phyloP scores from a whole-genome alignment of 2,113 vertebrate species.

The Pungitius pungitius region DNA sequence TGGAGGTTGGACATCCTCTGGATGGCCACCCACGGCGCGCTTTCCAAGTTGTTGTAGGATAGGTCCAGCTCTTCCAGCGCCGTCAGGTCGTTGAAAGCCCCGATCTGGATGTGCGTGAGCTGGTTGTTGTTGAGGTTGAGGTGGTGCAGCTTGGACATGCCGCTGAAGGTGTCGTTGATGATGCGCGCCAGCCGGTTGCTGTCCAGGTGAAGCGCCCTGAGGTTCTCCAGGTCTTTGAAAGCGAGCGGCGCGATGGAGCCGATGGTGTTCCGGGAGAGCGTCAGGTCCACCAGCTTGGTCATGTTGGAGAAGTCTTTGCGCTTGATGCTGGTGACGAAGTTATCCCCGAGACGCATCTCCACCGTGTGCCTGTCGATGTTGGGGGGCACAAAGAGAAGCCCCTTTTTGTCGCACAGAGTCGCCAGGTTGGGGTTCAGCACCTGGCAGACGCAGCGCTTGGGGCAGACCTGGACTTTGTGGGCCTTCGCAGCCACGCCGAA shows the following conservation, averaged over 20 bases:
- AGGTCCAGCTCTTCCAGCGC: conserved; percentile 96
- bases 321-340: conserved; percentile 96
- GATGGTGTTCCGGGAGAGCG: conserved; percentile 96
- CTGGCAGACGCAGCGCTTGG: conserved; percentile 97
- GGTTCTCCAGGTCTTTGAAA: conserved; percentile 94
- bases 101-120: conserved; percentile 91
- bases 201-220: conserved; percentile 95
- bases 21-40: conserved; percentile 95
- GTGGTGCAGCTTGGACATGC: conserved; percentile 97
- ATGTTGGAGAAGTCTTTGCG: conserved; percentile 98
- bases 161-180: conserved; percentile 96
- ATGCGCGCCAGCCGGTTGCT: conserved; percentile 96
- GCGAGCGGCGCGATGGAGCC: conserved; percentile 93
- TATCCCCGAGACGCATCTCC: conserved; percentile 95
- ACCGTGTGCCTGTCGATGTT: conserved; percentile 98
- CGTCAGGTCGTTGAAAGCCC: conserved; percentile 94
- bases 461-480: conserved; percentile 97
- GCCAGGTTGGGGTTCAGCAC: conserved; percentile 96
- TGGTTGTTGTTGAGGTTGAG: conserved; percentile 99
- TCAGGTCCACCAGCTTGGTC: conserved; percentile 98
- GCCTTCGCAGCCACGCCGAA: conserved; percentile 89
- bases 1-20: conserved; percentile 97
- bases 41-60: conserved; percentile 97
- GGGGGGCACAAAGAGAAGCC: conserved; percentile 95
- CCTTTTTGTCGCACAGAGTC: conserved; percentile 98